Evolutionary conservation across 2,888 invertebrate genomes (phyloP), one percentile per base, ranked within the genome.

Genomic region (Andrena bicolor): DNA sequence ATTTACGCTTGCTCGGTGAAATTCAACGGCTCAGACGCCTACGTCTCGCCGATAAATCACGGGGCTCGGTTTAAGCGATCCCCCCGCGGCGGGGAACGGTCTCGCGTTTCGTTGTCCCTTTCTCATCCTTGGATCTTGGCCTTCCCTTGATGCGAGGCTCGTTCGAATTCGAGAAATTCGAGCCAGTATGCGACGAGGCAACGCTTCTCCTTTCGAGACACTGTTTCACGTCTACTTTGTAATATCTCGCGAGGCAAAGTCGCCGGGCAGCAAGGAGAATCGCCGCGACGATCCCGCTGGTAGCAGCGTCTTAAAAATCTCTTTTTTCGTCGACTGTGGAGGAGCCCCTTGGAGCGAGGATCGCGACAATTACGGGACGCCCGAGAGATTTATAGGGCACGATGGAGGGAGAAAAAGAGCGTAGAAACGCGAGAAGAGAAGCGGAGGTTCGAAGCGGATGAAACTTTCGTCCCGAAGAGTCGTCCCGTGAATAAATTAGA

Each of bases 401-500:
- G 84, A 76, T 32, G 75, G 65, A 69, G 61, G 66, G 78, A 70
- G 77, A 86, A 82, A 73, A 84, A 73, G 72, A 68, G 74, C 78
- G 83, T 81, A 75, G 80, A 78, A 63, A 79, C 53, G 76, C 72
- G 76, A 84, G 75, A 26, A 72, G 73, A 58, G 70, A 76, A 32
- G 70, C 35, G 63, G 61, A 63, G 81, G 78, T 82, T 83, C 81
- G 77, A 76, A 78, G 79, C 77, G 83, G 73, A 77, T 76, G 80
- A 84, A 88, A 89, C 79, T 90, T 89, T 85, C 86, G 86, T 88
- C 84, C 83, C 85, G 82, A 80, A 82, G 84, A 90, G 80, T 88
- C 84, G 84, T 87, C 75, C 83, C 86, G 92, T 92, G 92, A 93
- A 93, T 93, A 93, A 93, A 93, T 93, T 93, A 93, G 90, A 93